These are phyloP conservation scores for Fratercula arctica DNA, from an alignment of 2,797 vertebrate genomes.

Conservation along the genomic window DNA sequence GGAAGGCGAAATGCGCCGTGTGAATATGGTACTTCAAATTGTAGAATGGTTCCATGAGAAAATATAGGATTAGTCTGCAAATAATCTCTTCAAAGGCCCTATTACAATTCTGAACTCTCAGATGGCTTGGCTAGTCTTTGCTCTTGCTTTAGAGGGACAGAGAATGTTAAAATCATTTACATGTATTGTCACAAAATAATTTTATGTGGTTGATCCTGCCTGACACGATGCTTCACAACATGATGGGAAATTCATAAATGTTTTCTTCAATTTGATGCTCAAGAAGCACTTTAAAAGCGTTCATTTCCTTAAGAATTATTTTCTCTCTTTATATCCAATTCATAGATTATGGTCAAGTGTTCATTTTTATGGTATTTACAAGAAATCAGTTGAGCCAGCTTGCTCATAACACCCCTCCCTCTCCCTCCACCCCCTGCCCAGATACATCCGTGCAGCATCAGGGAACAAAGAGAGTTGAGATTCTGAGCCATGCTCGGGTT, in stretches of 20 bases:
- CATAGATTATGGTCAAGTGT: slow-evolving; percentile 43
- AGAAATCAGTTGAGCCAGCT: slow-evolving; percentile 25
- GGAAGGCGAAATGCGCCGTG: slow-evolving; percentile 3
- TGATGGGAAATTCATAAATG: slow-evolving; percentile 45
- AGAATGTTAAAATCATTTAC: slow-evolving; percentile 47
- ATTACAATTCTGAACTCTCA: slow-evolving; percentile 37
- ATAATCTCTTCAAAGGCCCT: slow-evolving; percentile 56
- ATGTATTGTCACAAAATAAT: slow-evolving; percentile 53
- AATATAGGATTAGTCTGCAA: slow-evolving; percentile 47
- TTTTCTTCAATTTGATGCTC: slow-evolving; percentile 42
- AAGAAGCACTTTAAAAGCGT: slow-evolving; percentile 21
- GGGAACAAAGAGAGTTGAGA: slow-evolving; percentile 34
- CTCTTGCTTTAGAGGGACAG: slow-evolving; percentile 19
- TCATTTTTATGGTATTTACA: slow-evolving; percentile 58
- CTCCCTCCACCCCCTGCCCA: neutral
- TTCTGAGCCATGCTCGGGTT: neutral
- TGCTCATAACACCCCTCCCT: neutral
- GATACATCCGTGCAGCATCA: neutral
- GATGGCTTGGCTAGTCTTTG: slow-evolving; percentile 21
- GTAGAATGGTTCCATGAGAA: slow-evolving; percentile 12
- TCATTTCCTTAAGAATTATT: slow-evolving; percentile 41
- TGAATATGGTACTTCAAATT: slow-evolving; percentile 38
- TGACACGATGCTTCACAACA: slow-evolving; percentile 29
- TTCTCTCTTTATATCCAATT: slow-evolving; percentile 17
- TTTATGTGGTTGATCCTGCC: slow-evolving; percentile 41